phyloP scores from a whole-genome alignment of 2,113 vertebrate species.

The Mixornis gularis region DNA sequence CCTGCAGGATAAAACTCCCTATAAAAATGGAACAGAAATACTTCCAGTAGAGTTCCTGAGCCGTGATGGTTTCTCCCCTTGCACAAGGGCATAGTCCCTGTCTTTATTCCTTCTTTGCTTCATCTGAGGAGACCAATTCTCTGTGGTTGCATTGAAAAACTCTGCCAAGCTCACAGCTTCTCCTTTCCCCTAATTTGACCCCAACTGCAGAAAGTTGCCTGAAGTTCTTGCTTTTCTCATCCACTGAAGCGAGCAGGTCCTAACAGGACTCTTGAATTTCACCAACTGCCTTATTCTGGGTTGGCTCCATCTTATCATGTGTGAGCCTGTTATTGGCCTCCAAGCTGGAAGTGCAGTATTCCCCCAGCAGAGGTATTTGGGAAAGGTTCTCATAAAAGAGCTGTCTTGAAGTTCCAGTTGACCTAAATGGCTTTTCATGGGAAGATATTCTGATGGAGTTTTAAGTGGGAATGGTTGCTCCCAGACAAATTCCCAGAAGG shows the following conservation, averaged over 20 bases:
- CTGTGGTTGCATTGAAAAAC: not conserved
- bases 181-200: slow-evolving; percentile 55
- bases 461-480: not conserved
- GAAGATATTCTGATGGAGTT: not conserved
- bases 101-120: not conserved
- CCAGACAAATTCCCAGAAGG: not conserved
- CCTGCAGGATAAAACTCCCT: not conserved
- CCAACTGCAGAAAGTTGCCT: slow-evolving; percentile 36
- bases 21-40: not conserved
- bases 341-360: slow-evolving; percentile 19
- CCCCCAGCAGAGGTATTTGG: not conserved
- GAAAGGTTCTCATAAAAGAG: slow-evolving; percentile 5
- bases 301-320: slow-evolving; percentile 49
- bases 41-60: not conserved
- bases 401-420: not conserved
- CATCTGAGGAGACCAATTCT: not conserved
- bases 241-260: slow-evolving; percentile 26
- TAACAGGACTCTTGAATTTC: slow-evolving; percentile 35
- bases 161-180: not conserved
- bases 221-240: slow-evolving; percentile 40
- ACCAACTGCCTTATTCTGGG: slow-evolving; percentile 26
- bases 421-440: not conserved
- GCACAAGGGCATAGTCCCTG: not conserved
- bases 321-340: slow-evolving; percentile 38
- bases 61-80: not conserved